A percentile compares a stretch with the other conserved stretches of the same genome.
phyloP scores from a whole-genome alignment of 2,797 vertebrate species.

The Myotis planiceps region DNA sequence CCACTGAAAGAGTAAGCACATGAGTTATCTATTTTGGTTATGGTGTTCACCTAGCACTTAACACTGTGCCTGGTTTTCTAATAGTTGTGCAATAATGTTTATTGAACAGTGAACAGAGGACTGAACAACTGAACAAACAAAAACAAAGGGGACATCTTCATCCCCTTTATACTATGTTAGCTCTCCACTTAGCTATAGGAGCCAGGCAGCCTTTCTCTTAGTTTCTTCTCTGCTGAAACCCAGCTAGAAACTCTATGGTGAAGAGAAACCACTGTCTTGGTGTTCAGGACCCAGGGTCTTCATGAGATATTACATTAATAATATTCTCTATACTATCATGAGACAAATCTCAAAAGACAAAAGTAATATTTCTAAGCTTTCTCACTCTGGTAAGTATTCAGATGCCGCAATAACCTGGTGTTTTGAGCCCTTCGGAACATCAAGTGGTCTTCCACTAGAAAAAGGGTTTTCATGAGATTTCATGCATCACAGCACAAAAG shows the following conservation, averaged over 20 bases:
- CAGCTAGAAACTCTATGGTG: background rate
- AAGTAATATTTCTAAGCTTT: background rate
- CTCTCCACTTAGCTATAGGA: background rate
- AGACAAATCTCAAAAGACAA: background rate
- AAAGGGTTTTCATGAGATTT: background rate
- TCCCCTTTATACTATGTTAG: no score
- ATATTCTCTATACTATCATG: background rate
- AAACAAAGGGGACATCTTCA: background rate
- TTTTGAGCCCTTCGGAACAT: constrained; percentile 23
- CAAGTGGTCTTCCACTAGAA: background rate
- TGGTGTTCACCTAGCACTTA: background rate
- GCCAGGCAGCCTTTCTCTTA: background rate
- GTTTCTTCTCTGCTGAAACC: background rate
- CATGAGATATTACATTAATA: background rate
- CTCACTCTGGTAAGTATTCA: background rate
- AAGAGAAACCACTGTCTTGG: background rate
- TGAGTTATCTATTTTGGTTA: background rate
- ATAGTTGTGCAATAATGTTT: background rate
- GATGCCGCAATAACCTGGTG: background rate
- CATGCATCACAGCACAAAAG: background rate
- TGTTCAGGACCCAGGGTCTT: background rate
- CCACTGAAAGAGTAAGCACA: background rate
- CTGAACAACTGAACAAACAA: background rate
- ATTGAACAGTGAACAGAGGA: background rate
- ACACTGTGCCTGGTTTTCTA: background rate